phyloP scores from a whole-genome alignment of 2,888 invertebrate species.

The Amblyteles armatorius region DNA sequence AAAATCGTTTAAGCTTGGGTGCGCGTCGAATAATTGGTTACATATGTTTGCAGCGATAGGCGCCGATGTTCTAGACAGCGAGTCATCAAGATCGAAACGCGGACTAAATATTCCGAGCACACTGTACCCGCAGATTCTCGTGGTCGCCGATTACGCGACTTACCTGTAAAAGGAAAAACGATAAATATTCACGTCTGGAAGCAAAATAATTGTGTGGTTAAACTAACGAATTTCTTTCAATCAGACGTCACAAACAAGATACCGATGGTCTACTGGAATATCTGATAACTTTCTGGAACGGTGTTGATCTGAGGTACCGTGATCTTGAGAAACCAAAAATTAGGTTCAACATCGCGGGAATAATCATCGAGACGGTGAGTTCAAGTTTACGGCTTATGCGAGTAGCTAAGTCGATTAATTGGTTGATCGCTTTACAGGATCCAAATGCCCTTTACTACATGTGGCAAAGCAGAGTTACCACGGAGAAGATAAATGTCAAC shows the following conservation, averaged over 20 bases:
- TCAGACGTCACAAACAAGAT: conserved; percentile 33
- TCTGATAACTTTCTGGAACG: conserved; percentile 67
- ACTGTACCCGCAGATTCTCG: too few relatives aligned
- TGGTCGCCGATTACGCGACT: background rate
- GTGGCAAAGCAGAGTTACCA: background rate
- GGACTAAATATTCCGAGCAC: too few relatives aligned
- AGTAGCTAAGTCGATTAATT: background rate
- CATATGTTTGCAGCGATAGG: too few relatives aligned
- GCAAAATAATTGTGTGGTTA: background rate
- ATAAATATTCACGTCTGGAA: background rate
- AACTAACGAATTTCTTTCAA: background rate
- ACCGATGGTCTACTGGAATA: conserved; percentile 56
- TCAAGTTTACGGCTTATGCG: background rate
- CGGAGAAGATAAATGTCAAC: background rate
- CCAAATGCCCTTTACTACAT: background rate
- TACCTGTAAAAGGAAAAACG: background rate
- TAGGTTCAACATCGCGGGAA: conserved; percentile 66
- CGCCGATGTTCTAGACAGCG: too few relatives aligned
- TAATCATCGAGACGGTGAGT: conserved; percentile 62
- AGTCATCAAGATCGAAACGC: too few relatives aligned
- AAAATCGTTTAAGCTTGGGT: background rate
- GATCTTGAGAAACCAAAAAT: conserved; percentile 62
- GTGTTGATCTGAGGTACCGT: conserved; percentile 65
- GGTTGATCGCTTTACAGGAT: background rate
- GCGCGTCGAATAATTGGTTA: background rate